phyloP scores from a whole-genome alignment of 2,888 invertebrate genomes.

The Tineola bisselliella region DNA sequence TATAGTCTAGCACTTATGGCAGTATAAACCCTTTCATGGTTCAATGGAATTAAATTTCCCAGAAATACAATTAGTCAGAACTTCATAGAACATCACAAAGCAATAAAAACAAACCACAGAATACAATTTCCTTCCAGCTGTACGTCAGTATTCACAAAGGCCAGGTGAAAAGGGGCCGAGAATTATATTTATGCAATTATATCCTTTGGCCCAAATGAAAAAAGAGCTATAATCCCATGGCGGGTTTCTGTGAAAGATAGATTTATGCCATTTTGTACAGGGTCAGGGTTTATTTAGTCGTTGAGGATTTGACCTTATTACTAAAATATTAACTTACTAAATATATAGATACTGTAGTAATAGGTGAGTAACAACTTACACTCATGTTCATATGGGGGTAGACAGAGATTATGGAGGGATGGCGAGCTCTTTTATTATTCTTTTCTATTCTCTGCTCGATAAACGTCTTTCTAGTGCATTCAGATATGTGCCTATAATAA shows the following conservation, averaged over 20 bases:
- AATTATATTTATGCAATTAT: not conserved
- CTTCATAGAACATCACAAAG: no score
- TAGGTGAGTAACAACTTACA: no score
- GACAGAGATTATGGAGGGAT: no score
- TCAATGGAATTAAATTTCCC: no score
- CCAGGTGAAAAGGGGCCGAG: not conserved
- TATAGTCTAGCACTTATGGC: no score
- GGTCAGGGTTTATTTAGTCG: not conserved
- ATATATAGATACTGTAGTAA: not conserved
- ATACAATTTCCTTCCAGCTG: not conserved
- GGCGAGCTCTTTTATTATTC: no score
- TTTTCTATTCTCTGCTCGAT: no score
- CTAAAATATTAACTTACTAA: not conserved
- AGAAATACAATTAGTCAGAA: no score
- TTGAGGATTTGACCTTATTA: not conserved
- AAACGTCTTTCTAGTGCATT: no score
- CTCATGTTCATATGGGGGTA: no score
- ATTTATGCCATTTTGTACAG: not conserved
- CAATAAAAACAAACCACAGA: not conserved
- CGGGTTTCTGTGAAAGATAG: not conserved
- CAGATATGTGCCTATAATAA: no score
- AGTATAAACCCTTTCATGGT: no score
- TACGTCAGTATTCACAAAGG: not conserved
- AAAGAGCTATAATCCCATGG: not conserved
- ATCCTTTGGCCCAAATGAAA: not conserved